Evolutionary conservation across 2,888 invertebrate genomes (phyloP), one percentile per base, ranked within the genome.

Genomic region (Ichneumoninae sp.): DNA sequence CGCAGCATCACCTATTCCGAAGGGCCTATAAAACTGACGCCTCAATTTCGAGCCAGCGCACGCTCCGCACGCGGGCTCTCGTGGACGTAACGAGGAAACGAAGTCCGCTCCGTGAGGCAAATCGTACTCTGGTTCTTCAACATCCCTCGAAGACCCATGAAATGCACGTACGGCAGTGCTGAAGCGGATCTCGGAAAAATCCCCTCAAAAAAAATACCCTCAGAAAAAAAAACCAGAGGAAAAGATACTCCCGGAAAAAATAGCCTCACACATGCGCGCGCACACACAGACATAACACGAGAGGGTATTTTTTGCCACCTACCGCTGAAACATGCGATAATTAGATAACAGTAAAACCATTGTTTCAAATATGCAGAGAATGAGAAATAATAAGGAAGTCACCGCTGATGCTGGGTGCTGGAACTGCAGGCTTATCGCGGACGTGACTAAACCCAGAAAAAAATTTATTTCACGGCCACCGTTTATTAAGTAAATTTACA

Each of bases 11-110:
- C 83, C 82, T 81, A 86, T 81, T 87, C 76, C 82, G 68, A 78
- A 82, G 70, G 69, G 83, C 83, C 88, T 85, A 80, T 88, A 85
- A 89, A 88, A 74, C 84, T 88, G 87, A 89, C 88, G 86, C 88
- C 85, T 89, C 87, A 88, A 89, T 89, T 85, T 86, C 85, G 65
- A 83, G 71, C 40, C 47, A 47, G 54, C 70, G 26, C 54, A 66
- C 52, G 76, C 74, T 30, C 68, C 54, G 16, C 54, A 33, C n/a
- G 30, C 19, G 40, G n/a, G n/a, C 40, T 52, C 52, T 62, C n/a
- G 47, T 57, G 26, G 60, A 78, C 69, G 69, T 69, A 69, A 78
- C 77, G 57, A 69, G 30, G 40, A 33, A 57, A 44, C 30, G 16
- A 50, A 47, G 60, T 19, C n/a, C 50, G 60, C 5, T 57, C 54